Base-by-base conservation (phyloP, 2,113 vertebrate genomes). In the Dipodomys spectabilis region DNA sequence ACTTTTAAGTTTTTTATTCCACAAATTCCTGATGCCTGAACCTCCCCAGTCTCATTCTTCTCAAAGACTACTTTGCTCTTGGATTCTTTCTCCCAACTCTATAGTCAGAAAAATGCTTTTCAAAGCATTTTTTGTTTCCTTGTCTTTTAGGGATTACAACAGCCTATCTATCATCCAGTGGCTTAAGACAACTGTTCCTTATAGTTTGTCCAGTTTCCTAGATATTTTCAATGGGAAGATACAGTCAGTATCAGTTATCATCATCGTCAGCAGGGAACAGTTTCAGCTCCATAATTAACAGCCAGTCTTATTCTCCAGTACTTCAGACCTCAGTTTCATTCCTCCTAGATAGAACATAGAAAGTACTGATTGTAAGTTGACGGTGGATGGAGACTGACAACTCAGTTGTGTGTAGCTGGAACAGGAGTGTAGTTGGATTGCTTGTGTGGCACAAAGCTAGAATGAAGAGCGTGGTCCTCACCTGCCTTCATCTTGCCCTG, bases 101-200 rank as follows among this genome's bases (percentile, higher is more conserved):
- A 27, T 62, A 30, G 32, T 79, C 44, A 39, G n/a, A 25, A 86
- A 88, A 79, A 25, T 67, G 5, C 71, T 30, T 79, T 88, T 7
- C 39, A 67, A 39, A 65, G 44, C 62, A 44, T 32, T 80, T 86
- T 60, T 71, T 39, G 30, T 45, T 60, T 67, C 25, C 62, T 79
- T 93, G 79, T 71, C 32, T 67, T 78, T 32, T 7, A 79, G 18
- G 19, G 27, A 57, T 81, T 81, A 73, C 7, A 53, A 49, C 60
- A 22, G 80, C 86, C 11, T 0, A 15, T 7, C 39, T 90, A 8
- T 44, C 35, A 13, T 90, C 13, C 18, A 65, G 0, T 72, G 57
- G 72, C 62, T 94, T 81, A 82, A 87, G 83, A 90, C 53, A 83
- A 62, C 18, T 13, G 1, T 49, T 87, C 65, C 72, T 86, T 96